phyloP scores from a whole-genome alignment of 35 echinoderm and acorn worm genomes.

The Patiria miniata region DNA sequence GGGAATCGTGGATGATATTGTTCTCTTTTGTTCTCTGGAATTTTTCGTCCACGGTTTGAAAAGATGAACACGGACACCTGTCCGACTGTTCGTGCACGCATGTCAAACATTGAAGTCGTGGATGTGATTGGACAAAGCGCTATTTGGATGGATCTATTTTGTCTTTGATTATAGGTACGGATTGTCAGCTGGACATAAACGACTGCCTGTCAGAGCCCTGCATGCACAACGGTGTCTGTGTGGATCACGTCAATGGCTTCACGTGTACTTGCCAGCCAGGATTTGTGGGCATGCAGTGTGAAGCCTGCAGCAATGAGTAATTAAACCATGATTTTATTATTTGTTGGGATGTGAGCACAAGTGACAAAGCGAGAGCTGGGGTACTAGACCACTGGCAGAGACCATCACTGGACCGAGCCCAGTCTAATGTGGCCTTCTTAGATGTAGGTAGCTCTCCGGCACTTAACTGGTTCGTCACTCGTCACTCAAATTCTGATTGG shows the following conservation, averaged over 20 bases:
- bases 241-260: neutral
- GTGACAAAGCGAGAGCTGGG: neutral
- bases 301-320: slow-evolving; percentile 5
- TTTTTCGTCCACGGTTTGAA: too few species aligned
- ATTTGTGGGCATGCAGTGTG: neutral
- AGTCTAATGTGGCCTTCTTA: slow-evolving; percentile 48
- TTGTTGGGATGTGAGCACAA: slow-evolving; percentile 44
- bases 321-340: slow-evolving; percentile 36
- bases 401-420: slow-evolving; percentile 36
- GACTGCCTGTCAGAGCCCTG: neutral
- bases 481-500: too few species aligned
- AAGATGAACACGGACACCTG: too few species aligned
- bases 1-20: too few species aligned
- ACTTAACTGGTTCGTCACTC: too few species aligned
- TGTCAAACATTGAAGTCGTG: too few species aligned
- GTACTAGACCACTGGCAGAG: slow-evolving; percentile 32
- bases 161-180: neutral
- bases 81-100: too few species aligned
- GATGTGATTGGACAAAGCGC: too few species aligned
- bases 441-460: too few species aligned
- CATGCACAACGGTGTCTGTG: neutral
- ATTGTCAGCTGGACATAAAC: neutral
- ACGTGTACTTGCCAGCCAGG: neutral
- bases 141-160: too few species aligned
- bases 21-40: too few species aligned